Evolutionary conservation across 1,140 invertebrate species (phyloP).

Genomic region (Venturia canescens): DNA sequence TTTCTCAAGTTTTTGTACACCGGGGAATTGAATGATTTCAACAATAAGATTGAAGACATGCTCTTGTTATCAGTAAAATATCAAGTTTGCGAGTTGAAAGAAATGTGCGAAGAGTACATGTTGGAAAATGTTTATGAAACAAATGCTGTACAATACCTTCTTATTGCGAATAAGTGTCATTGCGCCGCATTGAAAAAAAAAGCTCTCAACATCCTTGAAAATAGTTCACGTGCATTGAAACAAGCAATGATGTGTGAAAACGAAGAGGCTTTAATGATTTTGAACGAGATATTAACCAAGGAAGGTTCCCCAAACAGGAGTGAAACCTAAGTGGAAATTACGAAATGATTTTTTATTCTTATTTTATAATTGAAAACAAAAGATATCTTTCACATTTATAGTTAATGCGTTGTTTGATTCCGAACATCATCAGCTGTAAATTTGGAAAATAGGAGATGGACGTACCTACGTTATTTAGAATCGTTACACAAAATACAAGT

Average conservation of each 20-base stretch:
- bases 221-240: neutral
- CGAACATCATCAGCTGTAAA: too few relatives aligned
- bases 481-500: too few relatives aligned
- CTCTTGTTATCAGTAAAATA: neutral
- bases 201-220: neutral
- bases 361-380: too few relatives aligned
- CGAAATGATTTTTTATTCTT: too few relatives aligned
- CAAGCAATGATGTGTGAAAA: neutral
- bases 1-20: constrained; percentile 41
- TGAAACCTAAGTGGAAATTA: too few relatives aligned
- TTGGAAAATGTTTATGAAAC: neutral
- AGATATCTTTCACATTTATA: too few relatives aligned
- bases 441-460: too few relatives aligned
- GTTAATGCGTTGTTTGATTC: too few relatives aligned
- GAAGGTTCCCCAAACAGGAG: too few relatives aligned
- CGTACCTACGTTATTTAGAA: too few relatives aligned
- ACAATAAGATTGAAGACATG: neutral
- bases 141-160: neutral
- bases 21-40: neutral
- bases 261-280: too few relatives aligned
- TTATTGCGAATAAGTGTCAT: neutral
- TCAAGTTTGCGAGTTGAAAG: neutral
- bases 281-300: too few relatives aligned
- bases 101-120: neutral
- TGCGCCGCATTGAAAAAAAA: neutral